Conservation (phyloP, 2,113 vertebrate genomes). For the Myotis lucifugus region DNA sequence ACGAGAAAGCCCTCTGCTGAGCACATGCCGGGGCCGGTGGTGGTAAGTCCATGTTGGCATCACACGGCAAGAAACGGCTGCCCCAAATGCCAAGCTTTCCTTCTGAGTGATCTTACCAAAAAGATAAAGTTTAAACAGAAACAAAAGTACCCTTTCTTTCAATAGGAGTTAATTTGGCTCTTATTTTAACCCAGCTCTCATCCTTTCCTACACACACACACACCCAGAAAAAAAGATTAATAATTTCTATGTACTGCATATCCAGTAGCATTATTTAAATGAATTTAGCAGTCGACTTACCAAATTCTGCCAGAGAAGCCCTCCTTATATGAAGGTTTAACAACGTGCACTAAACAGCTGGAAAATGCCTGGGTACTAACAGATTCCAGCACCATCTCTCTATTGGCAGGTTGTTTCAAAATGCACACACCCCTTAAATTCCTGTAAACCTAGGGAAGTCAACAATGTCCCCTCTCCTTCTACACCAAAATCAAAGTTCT, state of each 20-base stretch:
- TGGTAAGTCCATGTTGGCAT: not conserved
- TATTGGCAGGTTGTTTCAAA: slow-evolving; percentile 26
- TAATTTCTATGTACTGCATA: not conserved
- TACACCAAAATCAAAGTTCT: slow-evolving; percentile 32
- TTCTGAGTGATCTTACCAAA: not conserved
- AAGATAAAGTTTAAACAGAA: slow-evolving; percentile 6
- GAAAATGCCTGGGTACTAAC: not conserved
- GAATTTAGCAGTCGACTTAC: slow-evolving; percentile 18
- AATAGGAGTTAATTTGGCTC: not conserved
- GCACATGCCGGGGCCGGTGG: not conserved
- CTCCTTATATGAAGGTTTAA: not conserved
- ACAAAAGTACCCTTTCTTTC: not conserved
- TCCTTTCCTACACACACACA: not conserved
- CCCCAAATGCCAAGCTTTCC: slow-evolving; percentile 5
- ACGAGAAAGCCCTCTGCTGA: not conserved
- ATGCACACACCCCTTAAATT: not conserved
- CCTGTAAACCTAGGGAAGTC: slow-evolving; percentile 17
- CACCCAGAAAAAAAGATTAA: not conserved
- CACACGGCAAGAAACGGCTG: not conserved
- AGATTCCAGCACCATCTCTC: slow-evolving; percentile 37
- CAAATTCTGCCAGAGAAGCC: slow-evolving; percentile 33
- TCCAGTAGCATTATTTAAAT: slow-evolving; percentile 14
- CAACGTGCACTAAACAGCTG: slow-evolving; percentile 20
- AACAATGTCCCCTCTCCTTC: not conserved
- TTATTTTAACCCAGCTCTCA: slow-evolving; percentile 23